Evolutionary conservation across 2,113 vertebrate genomes (phyloP), one percentile per base, ranked within the genome.

Genomic region (Barbus barbus): DNA sequence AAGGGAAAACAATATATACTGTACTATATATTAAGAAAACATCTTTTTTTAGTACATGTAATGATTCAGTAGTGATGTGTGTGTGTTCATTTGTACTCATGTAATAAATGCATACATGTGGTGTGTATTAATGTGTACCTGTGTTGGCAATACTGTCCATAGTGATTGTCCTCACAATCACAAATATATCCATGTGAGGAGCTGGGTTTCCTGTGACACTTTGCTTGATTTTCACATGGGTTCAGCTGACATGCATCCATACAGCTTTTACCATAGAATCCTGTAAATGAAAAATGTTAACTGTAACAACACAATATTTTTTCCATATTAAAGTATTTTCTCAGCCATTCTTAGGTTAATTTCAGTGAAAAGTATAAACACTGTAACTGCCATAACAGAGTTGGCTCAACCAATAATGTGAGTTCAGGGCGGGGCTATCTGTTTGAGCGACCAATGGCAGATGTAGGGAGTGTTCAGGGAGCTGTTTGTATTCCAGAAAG

Each of bases 61-160:
- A 31, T 67, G 63, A 18, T 65, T 8, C 61, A 31, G 14, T 79
- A 44, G 48, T 56, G 72, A 38, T 63, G 56, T 83, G 63, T 83
- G 75, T 69, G 73, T 78, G 9, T n/a, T n/a, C 84, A 74, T 60
- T 31, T 67, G 56, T 36, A 18, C 63, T 67, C 8, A 5, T 41
- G 33, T 71, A 41, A 41, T n/a, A 5, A n/a, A 4, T 5, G 1
- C 36, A 38, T n/a, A 12, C 11, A 5, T 14, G 22, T 72, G 22
- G 69, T 33, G 51, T 48, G 22, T 44, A 6, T 31, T 3, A 33
- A 58, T 95, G 87, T 71, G 31, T 84, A 99, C 98, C 97, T 97
- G 93, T 98, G 95, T 84, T 99, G 97, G 13, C 98, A 99, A 92
- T 98, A 99, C 85, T 97, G 96, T 79, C 98, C 98, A 0, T 97